phyloP scores from a whole-genome alignment of 2,113 vertebrate genomes.

The Hemiscyllium ocellatum region DNA sequence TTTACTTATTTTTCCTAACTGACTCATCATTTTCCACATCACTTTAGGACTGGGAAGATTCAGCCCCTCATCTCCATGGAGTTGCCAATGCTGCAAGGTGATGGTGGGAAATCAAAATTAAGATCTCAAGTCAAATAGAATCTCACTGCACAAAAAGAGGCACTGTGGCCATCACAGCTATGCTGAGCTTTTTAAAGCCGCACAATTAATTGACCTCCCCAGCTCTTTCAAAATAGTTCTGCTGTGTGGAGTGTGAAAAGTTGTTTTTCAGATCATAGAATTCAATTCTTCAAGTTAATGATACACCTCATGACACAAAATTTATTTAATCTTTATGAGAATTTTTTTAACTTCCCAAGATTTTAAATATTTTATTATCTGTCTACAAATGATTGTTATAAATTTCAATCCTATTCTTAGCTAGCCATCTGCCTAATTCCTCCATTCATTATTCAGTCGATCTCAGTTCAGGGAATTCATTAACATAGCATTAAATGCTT shows the following conservation, averaged over 20 bases:
- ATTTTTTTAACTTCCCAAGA: not conserved
- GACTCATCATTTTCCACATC: too few relatives aligned
- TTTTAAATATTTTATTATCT: constrained; percentile 27
- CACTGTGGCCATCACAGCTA: not conserved
- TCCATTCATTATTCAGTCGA: constrained; percentile 17
- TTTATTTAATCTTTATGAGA: not conserved
- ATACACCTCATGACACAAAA: not conserved
- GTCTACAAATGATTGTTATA: constrained; percentile 29
- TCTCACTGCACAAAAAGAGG: not conserved
- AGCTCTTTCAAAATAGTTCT: not conserved
- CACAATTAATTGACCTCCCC: not conserved
- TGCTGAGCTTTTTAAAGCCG: not conserved
- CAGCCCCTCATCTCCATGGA: not conserved
- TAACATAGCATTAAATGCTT: constrained; percentile 9
- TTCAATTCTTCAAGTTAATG: not conserved
- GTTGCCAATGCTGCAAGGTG: not conserved
- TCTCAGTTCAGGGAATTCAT: constrained; percentile 19
- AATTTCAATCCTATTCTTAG: constrained; percentile 18
- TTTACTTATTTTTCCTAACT: too few relatives aligned
- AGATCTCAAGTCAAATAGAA: not conserved
- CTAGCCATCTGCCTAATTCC: not conserved
- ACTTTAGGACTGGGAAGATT: too few relatives aligned
- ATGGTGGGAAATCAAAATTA: not conserved
- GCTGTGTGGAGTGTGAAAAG: not conserved
- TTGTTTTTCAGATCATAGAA: not conserved